Evolutionary conservation across 2,888 invertebrate genomes (phyloP).

Genomic region (Sturmia bella): DNA sequence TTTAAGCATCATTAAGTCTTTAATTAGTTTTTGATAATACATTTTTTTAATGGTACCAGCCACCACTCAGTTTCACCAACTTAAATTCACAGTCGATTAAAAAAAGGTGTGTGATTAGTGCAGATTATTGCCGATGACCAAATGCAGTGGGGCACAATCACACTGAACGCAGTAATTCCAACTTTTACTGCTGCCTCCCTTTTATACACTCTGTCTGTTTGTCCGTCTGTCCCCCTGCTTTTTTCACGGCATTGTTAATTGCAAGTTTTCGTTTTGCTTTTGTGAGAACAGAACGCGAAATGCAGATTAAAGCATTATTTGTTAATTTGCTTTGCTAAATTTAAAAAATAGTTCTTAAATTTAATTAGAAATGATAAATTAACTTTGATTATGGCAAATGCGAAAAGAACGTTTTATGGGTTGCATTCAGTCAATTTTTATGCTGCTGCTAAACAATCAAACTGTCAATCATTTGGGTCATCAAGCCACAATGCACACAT

Average conservation of each 20-base stretch:
- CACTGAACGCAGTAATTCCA: not conserved
- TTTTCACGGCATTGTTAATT: conserved; percentile 23
- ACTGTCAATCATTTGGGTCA: not conserved
- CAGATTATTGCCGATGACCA: conserved; percentile 32
- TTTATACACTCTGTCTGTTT: no score
- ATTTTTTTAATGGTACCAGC: not conserved
- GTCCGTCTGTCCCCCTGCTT: not conserved
- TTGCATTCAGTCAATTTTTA: not conserved
- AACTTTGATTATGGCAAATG: not conserved
- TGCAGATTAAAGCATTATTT: conserved; percentile 15
- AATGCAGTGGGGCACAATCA: conserved; percentile 26
- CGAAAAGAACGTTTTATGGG: not conserved
- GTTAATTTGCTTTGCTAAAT: conserved; percentile 7
- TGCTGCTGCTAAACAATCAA: not conserved
- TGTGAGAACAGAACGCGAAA: conserved; percentile 20
- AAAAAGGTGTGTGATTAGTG: conserved; percentile 29
- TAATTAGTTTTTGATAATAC: not conserved
- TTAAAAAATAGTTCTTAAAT: conserved; percentile 53
- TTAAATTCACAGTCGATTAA: conserved; percentile 17
- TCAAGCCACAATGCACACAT: not conserved
- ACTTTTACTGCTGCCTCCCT: conserved; percentile 1
- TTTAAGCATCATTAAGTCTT: conserved; percentile 20
- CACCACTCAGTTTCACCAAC: not conserved
- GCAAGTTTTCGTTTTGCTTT: conserved; percentile 1
- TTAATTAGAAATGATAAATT: conserved; percentile 59